Evolutionary conservation across 2,113 vertebrate species (phyloP), one percentile per base, ranked within the genome.

Genomic region (Semnopithecus entellus): DNA sequence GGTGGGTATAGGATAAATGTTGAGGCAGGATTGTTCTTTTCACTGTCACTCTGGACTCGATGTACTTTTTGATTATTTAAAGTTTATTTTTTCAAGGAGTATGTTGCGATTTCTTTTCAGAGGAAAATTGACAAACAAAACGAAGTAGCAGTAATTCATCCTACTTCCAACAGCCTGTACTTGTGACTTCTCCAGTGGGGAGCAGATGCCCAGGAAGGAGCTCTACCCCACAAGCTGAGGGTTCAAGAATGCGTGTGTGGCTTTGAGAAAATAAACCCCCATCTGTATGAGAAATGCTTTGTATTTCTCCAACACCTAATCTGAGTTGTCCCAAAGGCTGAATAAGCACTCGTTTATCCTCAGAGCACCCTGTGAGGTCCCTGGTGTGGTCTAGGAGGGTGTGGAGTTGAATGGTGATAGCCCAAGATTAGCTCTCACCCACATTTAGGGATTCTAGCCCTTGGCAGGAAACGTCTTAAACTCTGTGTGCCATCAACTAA

Each of bases 301-400:
- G 95, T 96, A 52, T 96, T 96, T 97, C 95, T 86, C 81, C 79
- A 88, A 92, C 95, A 92, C 88, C 78, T 92, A 88, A 94, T 97
- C 83, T 81, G 81, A 97, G 82, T 94, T 95, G 94, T 75, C 43
- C 61, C 75, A 57, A 55, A 78, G 88, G 85, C 86, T 94, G 87
- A 89, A 64, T 85, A 94, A 91, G 90, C 50, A 90, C 76, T 83
- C 82, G 11, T 81, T 64, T 92, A 92, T 95, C 93, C 96, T 95
- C 95, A 96, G 50, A 92, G 82, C 48, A 96, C 96, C 90, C 96
- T 35, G 64, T 14, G 90, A 95, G 73, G 35, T 97, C 94, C 84
- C 73, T 81, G 66, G 87, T 87, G 92, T 92, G 97, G 96, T 91
- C 59, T 79, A 43, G 52, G 64, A 96, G 92, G 95, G 93, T 97